These are phyloP conservation scores for Misgurnus anguillicaudatus DNA, from an alignment of 2,113 vertebrate genomes.

Conservation along the genomic window DNA sequence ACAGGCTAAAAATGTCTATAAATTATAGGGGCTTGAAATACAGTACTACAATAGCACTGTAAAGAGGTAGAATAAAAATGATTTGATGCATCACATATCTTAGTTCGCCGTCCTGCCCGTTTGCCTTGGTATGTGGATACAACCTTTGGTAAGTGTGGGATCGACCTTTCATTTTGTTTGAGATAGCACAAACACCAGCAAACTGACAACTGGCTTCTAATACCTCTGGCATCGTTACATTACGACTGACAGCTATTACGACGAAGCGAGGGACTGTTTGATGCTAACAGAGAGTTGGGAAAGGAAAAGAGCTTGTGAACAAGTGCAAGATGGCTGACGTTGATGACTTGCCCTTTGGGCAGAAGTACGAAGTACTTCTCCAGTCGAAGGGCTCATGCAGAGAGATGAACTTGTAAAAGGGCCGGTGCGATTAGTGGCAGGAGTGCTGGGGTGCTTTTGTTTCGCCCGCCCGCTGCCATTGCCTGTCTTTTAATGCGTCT, in stretches of 20 bases:
- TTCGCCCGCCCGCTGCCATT: background rate
- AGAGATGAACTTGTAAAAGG: constrained; percentile 57
- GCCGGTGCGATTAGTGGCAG: constrained; percentile 39
- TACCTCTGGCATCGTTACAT: background rate
- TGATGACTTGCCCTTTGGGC: constrained; percentile 49
- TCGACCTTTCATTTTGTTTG: background rate
- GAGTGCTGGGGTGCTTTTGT: constrained; percentile 35
- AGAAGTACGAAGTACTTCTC: constrained; percentile 42
- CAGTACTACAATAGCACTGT: background rate
- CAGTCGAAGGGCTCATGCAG: constrained; percentile 46
- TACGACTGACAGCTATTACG: constrained; percentile 1
- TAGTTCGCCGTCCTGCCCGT: constrained; percentile 7
- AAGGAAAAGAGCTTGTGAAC: background rate
- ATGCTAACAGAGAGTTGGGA: background rate
- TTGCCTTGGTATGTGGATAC: background rate
- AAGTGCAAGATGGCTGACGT: constrained; percentile 20
- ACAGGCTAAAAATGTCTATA: background rate
- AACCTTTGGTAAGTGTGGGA: background rate
- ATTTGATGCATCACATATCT: constrained; percentile 2
- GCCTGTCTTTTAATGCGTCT: constrained; percentile 34
- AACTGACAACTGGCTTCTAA: constrained; percentile 14
- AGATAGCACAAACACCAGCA: constrained; percentile 10
- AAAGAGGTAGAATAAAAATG: background rate
- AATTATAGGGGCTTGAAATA: background rate
- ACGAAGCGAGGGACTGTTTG: constrained; percentile 21